Conservation (phyloP, 1,140 invertebrate species). For the Drosophila ercepeae region DNA sequence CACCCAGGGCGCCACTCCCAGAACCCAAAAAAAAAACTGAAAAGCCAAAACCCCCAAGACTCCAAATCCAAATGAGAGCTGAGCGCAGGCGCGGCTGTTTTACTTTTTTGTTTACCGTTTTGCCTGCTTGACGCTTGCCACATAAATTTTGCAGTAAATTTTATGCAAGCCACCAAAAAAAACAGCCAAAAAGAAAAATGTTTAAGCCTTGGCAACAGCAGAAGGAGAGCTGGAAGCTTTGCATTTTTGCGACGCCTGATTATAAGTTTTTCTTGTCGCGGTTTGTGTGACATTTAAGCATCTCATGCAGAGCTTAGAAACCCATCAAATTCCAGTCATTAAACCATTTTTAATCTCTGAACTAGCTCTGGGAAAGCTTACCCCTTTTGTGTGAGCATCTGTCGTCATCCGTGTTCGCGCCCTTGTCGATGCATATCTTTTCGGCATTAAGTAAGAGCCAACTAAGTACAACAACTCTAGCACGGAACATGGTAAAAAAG, state of each 20-base stretch:
- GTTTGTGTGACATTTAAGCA: constrained; percentile 45
- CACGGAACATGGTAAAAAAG: constrained; percentile 34
- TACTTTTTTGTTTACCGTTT: constrained; percentile 57
- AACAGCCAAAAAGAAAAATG: too few relatives aligned
- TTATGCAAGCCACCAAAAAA: constrained; percentile 36
- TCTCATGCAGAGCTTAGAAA: background rate
- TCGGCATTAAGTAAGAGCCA: constrained; percentile 32
- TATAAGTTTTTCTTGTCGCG: constrained; percentile 18
- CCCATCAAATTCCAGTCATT: too few relatives aligned
- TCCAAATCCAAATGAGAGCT: constrained; percentile 10
- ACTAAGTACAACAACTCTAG: background rate
- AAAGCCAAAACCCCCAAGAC: constrained; percentile 1
- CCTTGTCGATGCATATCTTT: constrained; percentile 65
- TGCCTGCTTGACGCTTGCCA: constrained; percentile 56
- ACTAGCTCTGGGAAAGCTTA: background rate
- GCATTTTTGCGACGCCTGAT: constrained; percentile 51
- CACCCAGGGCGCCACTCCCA: constrained; percentile 65
- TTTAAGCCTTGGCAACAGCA: constrained; percentile 5
- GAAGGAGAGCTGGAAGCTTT: constrained; percentile 10
- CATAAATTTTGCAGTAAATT: constrained; percentile 65
- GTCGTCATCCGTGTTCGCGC: constrained; percentile 51
- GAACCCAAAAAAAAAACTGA: constrained; percentile 11
- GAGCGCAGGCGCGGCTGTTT: constrained; percentile 68
- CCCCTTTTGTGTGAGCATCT: constrained; percentile 21
- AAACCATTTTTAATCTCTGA: too few relatives aligned